Evolutionary conservation across 2,888 invertebrate species (phyloP), one percentile per base, ranked within the genome.

Genomic region (Chydorus sphaericus): DNA sequence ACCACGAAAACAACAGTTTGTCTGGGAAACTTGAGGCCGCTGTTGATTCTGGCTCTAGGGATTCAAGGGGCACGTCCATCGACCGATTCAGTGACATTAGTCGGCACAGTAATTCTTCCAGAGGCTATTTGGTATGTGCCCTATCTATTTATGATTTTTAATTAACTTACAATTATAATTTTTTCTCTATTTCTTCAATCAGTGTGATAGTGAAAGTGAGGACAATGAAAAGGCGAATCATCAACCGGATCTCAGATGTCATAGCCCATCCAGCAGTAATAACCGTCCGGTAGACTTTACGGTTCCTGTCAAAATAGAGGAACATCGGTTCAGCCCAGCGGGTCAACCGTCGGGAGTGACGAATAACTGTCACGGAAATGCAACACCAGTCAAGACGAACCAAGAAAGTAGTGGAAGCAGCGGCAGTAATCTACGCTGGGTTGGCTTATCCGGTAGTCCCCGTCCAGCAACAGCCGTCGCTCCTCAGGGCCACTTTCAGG

Each of bases 61-160:
- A 53, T 26, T 62, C 58, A 61, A 59, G 53, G 38, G 53, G 36
- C 14, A 37, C 44, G 10, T 54, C 54, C 26, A 63, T 63, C 56
- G 85, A 86, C 75, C 81, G 85, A 71, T 81, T 86, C 70, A 85
- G 83, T 76, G 85, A 86, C 77, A 86, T 86, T 78, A 82, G 84
- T 79, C 30, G 54, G 16, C 54, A 54, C 23, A 54, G 54, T 30
- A 54, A 44, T 33, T 54, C 54, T 14, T 48, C 44, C 11, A 30
- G 48, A 30, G 54, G 48, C 31, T 48, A 54, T 29, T 28, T 30
- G 18, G 50, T 50, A 30, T 10, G 50, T 50, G 5, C 14, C 36
- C 10, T n/a, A n/a, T n/a, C n/a, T n/a, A n/a, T n/a, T n/a, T n/a
- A n/a, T n/a, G n/a, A n/a, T n/a, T n/a, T n/a, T 33, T 33, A 14